phyloP scores from a whole-genome alignment of 2,797 vertebrate genomes.

The Myiothlypis chrysogaster region DNA sequence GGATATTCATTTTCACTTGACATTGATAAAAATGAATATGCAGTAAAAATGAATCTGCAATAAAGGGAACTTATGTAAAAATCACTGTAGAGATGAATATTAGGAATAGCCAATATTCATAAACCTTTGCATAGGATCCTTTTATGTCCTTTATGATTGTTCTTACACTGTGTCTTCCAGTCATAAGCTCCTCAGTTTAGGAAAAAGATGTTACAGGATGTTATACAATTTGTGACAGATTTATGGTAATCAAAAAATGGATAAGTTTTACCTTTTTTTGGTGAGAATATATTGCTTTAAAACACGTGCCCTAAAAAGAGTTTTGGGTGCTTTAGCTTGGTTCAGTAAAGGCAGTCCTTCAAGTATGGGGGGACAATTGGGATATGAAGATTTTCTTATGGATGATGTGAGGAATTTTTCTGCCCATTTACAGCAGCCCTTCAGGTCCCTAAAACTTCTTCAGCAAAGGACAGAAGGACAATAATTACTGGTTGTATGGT shows the following conservation, averaged over 20 bases:
- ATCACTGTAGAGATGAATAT: not conserved
- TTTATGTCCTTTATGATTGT: not conserved
- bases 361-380: not conserved
- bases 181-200: not conserved
- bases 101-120: not conserved
- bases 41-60: not conserved
- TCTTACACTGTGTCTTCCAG: not conserved
- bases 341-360: not conserved
- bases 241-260: not conserved
- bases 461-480: not conserved
- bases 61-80: constrained; percentile 1
- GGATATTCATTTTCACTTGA: not conserved
- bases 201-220: fast-evolving
- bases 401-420: not conserved
- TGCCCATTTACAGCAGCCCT: not conserved
- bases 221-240: not conserved
- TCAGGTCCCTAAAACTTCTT: not conserved
- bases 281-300: not conserved
- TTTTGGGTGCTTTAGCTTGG: not conserved
- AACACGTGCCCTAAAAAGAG: not conserved
- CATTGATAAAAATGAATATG: not conserved
- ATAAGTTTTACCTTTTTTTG: fast-evolving
- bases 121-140: not conserved
- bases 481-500: not conserved
- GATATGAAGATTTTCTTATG: not conserved